phyloP scores from a whole-genome alignment of 2,888 invertebrate genomes.

The Volucella inflata region DNA sequence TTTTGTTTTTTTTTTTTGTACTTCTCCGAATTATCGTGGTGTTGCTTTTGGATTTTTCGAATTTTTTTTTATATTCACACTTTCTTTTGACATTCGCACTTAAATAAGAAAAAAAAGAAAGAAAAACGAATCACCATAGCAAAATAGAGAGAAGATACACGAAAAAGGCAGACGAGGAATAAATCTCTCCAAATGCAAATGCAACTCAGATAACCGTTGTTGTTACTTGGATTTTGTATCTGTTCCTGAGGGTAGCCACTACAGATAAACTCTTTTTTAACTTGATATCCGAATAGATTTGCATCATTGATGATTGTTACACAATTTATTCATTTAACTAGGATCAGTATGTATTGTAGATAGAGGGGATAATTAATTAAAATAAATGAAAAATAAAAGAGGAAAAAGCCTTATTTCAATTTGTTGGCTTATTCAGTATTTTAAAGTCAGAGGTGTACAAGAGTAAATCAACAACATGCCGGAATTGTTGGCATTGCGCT shows the following conservation, averaged over 20 bases:
- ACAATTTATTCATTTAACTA: conserved; percentile 20
- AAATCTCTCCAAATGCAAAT: conserved; percentile 39
- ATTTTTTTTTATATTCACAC: background rate
- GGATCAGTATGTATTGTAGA: background rate
- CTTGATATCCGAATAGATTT: too few species aligned
- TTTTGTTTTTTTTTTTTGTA: background rate
- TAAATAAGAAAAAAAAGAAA: conserved; percentile 8
- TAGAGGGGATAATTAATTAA: background rate
- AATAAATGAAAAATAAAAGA: conserved; percentile 38
- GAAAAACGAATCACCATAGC: conserved; percentile 34
- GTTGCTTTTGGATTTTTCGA: conserved; percentile 9
- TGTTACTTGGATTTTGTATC: conserved; percentile 48
- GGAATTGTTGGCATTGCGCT: conserved; percentile 64
- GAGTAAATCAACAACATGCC: conserved; percentile 75
- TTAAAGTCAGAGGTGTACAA: conserved; percentile 70
- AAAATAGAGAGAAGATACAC: conserved; percentile 54
- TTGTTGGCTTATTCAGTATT: conserved; percentile 58
- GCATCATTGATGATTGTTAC: too few species aligned
- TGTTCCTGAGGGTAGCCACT: conserved; percentile 22
- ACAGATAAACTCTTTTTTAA: background rate
- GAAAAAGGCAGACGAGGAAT: conserved; percentile 47
- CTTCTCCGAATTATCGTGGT: background rate
- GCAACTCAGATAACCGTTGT: conserved; percentile 52
- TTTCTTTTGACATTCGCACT: conserved; percentile 31
- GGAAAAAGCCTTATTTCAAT: conserved; percentile 34